Conservation (phyloP, 1,140 invertebrate genomes). For the Schlechtendalia chinensis region DNA sequence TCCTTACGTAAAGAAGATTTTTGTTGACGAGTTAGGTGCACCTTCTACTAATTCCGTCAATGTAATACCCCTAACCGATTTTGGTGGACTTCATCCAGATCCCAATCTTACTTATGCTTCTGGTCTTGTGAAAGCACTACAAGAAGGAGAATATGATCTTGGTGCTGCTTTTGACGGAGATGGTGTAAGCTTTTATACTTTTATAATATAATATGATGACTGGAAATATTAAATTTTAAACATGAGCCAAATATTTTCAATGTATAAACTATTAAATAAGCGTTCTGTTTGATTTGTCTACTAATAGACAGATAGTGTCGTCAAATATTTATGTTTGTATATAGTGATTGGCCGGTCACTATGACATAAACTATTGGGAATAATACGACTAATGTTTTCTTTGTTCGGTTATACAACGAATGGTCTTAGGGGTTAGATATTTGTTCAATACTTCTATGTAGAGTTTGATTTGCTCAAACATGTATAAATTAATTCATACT, state of each 20-base stretch:
- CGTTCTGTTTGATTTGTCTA: too few relatives aligned
- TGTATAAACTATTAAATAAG: neutral
- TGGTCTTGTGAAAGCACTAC: slow-evolving; percentile 77
- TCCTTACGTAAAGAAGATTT: slow-evolving; percentile 88
- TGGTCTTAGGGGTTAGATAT: too few relatives aligned
- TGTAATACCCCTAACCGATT: slow-evolving; percentile 81
- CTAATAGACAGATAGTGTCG: too few relatives aligned
- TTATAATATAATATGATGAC: neutral
- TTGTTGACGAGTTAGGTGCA: slow-evolving; percentile 81
- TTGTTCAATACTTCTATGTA: too few relatives aligned
- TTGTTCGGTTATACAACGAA: too few relatives aligned
- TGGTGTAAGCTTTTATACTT: slow-evolving; percentile 63
- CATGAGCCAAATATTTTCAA: neutral
- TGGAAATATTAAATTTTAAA: neutral
- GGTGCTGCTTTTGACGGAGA: slow-evolving; percentile 99
- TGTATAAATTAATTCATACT: too few relatives aligned
- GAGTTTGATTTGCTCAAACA: too few relatives aligned
- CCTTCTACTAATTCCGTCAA: slow-evolving; percentile 66
- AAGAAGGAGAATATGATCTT: slow-evolving; percentile 82
- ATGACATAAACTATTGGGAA: too few relatives aligned
- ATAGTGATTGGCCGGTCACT: too few relatives aligned
- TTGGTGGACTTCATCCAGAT: slow-evolving; percentile 96
- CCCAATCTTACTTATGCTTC: slow-evolving; percentile 96
- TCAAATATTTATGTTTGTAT: neutral
- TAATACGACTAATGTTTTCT: too few relatives aligned